Percentiles rank a stretch among this genome's conserved stretches.
phyloP scores from a whole-genome alignment of 2,113 vertebrate species.

The Caracal caracal region DNA sequence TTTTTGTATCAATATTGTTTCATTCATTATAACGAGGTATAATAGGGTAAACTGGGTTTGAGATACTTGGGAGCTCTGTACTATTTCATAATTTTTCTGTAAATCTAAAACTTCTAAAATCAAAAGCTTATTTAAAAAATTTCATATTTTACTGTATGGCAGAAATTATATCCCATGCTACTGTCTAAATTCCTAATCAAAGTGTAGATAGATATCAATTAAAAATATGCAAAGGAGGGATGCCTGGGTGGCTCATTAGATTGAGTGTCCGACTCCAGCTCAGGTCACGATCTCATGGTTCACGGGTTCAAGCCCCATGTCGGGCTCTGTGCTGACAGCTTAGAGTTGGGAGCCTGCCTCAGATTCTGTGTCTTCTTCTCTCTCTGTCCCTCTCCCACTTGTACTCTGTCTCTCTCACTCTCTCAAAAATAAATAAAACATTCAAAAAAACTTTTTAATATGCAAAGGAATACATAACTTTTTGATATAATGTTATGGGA shows the following conservation, averaged over 20 bases:
- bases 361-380: too few relatives aligned
- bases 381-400: too few relatives aligned
- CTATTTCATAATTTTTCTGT: not conserved
- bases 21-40: not conserved
- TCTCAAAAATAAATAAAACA: too few relatives aligned
- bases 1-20: not conserved
- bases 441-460: too few relatives aligned
- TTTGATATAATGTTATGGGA: not conserved
- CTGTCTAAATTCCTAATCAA: slow-evolving; percentile 7
- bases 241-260: too few relatives aligned
- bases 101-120: slow-evolving; percentile 3
- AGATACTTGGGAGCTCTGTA: not conserved
- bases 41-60: not conserved
- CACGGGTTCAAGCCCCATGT: too few relatives aligned
- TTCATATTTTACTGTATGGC: not conserved
- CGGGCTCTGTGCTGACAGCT: too few relatives aligned
- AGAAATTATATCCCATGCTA: not conserved
- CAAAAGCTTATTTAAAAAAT: not conserved
- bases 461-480: not conserved
- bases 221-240: not conserved
- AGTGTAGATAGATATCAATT: not conserved
- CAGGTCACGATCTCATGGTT: too few relatives aligned
- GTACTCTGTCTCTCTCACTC: too few relatives aligned
- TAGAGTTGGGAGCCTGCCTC: too few relatives aligned
- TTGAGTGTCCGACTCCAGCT: too few relatives aligned